phyloP scores from a whole-genome alignment of 2,113 vertebrate genomes.

The Pelmatolapia mariae region DNA sequence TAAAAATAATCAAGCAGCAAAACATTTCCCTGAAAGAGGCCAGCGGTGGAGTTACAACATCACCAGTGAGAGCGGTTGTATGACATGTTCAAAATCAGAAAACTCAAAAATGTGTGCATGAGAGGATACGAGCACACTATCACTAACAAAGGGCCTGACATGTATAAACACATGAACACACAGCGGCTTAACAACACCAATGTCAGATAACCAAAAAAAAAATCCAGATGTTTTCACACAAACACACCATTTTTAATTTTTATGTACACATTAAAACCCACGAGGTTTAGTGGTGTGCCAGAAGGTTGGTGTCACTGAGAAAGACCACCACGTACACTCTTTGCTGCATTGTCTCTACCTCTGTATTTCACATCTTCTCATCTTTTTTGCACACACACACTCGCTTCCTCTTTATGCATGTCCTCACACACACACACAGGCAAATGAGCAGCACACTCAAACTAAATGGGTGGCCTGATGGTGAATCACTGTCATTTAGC shows the following conservation, averaged over 20 bases:
- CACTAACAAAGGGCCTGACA: neutral
- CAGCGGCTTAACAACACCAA: neutral
- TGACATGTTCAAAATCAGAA: constrained; percentile 11
- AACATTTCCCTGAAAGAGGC: neutral
- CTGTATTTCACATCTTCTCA: constrained; percentile 23
- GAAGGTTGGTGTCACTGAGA: neutral
- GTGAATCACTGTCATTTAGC: constrained; percentile 65
- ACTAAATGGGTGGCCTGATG: constrained; percentile 54
- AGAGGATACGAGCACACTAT: constrained; percentile 11
- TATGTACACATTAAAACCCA: neutral
- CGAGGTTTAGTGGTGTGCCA: constrained; percentile 24
- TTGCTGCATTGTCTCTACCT: neutral
- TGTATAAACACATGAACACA: neutral
- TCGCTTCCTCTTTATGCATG: neutral
- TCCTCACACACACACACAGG: neutral
- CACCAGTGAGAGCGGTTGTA: neutral
- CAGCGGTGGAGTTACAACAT: constrained; percentile 1
- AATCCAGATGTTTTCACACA: neutral
- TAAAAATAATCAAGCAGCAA: neutral
- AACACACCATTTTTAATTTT: neutral
- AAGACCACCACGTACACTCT: neutral
- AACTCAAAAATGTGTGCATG: constrained; percentile 7
- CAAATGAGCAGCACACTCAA: constrained; percentile 46
- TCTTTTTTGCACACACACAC: constrained; percentile 15
- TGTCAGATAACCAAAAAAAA: neutral